Base-by-base conservation (phyloP, 2,797 vertebrate species). In the Spinus olivaceus region DNA sequence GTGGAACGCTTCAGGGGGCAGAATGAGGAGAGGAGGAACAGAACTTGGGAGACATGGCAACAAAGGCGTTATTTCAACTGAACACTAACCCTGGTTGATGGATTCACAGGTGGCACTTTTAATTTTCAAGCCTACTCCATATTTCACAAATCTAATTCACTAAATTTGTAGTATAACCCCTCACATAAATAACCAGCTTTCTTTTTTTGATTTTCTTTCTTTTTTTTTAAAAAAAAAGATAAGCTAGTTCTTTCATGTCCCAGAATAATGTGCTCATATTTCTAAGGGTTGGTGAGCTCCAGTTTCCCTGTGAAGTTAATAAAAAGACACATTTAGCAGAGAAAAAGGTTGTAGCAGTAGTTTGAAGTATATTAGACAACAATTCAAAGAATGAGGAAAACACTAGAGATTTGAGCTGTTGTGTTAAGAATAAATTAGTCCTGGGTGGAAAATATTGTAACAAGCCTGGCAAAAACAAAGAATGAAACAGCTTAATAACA, bases 361-460 rank as follows among this genome's bases (percentile, higher is more conserved):
- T 71, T 71, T 78, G 32, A 92, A 10, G 42, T 71, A 44, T 21
- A 60, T 81, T 74, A 60, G n/a, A 59, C 25, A 92, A 60, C n/a
- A 78, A 91, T 88, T 89, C 85, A 51, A 63, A 88, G 23, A 76
- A 2, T 70, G 71, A 92, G n/a, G 19, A 51, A 49, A 69, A 10
- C 10, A 73, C 44, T 81, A 92, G 42, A 71, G 83, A 90, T 90
- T 91, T 64, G 12, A 44, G 21, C 41, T 54, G 49, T 42, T 33
- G 28, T 80, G 49, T 93, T 94, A 88, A 80, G 70, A 65, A 66
- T 35, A 92, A 94, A 79, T 66, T 46, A 91, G 60, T 94, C 37
- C 61, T 39, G 92, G 91, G 44, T 86, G 94, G 94, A 97, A 98
- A 97, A 95, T 86, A 88, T 42, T 92, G 53, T 88, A 73, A 74